A percentile compares a stretch with the other conserved stretches of the same genome.
Evolutionary conservation across 2,113 vertebrate genomes (phyloP).

Genomic region (Mastomys natalensis): DNA sequence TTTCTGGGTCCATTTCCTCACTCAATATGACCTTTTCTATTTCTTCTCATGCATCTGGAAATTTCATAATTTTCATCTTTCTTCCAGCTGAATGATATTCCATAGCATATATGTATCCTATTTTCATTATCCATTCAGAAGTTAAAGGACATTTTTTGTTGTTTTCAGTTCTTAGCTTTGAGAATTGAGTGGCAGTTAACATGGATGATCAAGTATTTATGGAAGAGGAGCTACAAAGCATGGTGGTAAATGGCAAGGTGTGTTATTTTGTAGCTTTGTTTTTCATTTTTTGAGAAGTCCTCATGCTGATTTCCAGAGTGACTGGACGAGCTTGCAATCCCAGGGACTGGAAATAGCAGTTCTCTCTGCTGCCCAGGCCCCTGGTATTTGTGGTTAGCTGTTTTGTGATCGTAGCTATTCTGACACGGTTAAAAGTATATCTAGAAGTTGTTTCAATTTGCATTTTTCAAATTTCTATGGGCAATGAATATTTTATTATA

Average conservation of each 20-base stretch:
- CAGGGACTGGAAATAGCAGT: too few species aligned
- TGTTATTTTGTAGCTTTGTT: too few species aligned
- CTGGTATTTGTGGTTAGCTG: background rate
- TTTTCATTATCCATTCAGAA: background rate
- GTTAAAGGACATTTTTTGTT: background rate
- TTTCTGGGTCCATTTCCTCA: background rate
- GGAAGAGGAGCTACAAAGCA: background rate
- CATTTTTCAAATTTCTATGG: background rate
- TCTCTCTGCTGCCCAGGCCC: background rate
- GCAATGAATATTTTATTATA: background rate
- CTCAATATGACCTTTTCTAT: background rate
- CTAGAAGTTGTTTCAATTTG: background rate
- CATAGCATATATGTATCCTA: background rate
- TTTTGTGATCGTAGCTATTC: background rate
- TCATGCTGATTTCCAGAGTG: background rate
- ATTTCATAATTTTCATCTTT: background rate
- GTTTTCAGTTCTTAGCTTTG: too few species aligned
- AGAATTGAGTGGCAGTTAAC: background rate
- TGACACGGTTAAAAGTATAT: background rate
- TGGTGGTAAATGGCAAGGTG: background rate
- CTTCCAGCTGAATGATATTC: background rate
- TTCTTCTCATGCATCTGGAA: background rate
- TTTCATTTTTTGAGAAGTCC: background rate
- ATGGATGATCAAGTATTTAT: background rate
- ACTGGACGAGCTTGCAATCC: background rate